Evolutionary conservation across 2,888 invertebrate species (phyloP), one percentile per base, ranked within the genome.

Genomic region (Protonemura montana): DNA sequence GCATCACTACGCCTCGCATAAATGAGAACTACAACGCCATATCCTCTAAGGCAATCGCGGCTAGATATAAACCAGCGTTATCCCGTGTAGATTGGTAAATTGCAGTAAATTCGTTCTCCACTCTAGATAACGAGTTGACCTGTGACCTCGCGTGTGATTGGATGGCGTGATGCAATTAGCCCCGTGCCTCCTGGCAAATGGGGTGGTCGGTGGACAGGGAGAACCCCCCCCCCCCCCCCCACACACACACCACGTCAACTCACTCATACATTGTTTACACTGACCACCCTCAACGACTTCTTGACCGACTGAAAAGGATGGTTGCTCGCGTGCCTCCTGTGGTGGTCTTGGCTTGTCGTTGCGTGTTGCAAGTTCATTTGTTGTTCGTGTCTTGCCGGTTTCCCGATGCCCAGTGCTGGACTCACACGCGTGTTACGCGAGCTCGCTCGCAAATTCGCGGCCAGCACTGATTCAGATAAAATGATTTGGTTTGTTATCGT

Each of bases 41-140:
- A 59, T 59, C 1, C 59, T 59, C 59, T 59, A 3, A 59, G 59
- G 59, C 59, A 59, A 59, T 59, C 21, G 59, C 59, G 59, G 59
- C 59, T 2, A 1, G 59, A 59, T 59, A 59, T 59, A 7, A 59
- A 59, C 59, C 21, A 13, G 59, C 21, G 59, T 59, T 59, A 59
- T 59, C 3, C 59, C 21, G 59, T n/a, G n/a, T 21, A 59, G 59
- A 59, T 59, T 59, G 59, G 59, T 59, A 59, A 59, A 59, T 59
- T 59, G 59, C 59, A 59, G 59, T 59, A 59, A 59, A 59, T 59
- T 59, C 59, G 59, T 59, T 59, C 59, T 59, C 59, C 59, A 59
- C 59, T 59, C 59, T 3, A 59, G 59, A 59, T 59, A 59, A 59
- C 59, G 59, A 59, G 59, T 59, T 59, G 59, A 59, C 59, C 59